Evolutionary conservation across 2,113 vertebrate genomes (phyloP), one percentile per base, ranked within the genome.

Genomic region (Mus spicilegus): DNA sequence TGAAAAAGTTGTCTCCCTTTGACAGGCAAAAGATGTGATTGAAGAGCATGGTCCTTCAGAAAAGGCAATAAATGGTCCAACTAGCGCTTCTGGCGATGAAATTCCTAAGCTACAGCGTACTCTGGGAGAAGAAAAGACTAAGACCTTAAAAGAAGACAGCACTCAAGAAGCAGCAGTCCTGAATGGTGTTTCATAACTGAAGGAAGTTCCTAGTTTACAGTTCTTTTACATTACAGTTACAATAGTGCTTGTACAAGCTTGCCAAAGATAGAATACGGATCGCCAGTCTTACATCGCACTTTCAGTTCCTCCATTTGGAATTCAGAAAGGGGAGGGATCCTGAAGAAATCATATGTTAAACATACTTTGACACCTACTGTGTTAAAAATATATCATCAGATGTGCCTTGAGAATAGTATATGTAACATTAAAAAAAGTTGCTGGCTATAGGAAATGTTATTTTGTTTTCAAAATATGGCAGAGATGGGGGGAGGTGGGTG

Each of bases 331-430:
- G 98, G 99, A 99, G 99, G 99, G 98, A 99, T 99, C 98, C 98
- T 98, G 98, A 98, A 98, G 98, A 99, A 98, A 99, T 98, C 98
- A 98, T 98, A 98, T 98, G 98, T 99, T 98, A 98, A 98, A 99
- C 98, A 98, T 99, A 98, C 98, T 98, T 99, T 98, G 99, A 99
- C 99, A 99, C 98, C 98, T 99, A 99, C 99, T 99, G 99, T 99
- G 99, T 99, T 99, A 98, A 99, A 99, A 97, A 98, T 99, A 99
- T 99, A 99, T 98, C 99, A 99, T 99, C 99, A 99, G 99, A 99
- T 99, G 99, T 99, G 99, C 99, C 99, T 99, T 99, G 99, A 99
- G 99, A 97, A 99, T 99, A 99, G 99, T 99, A 99, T 99, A 99
- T 99, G 99, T 99, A 99, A 99, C 99, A 99, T 99, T 99, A 99